These are phyloP conservation scores for Lochmaea capreae DNA, from an alignment of 2,888 invertebrate species.

Conservation along the genomic window DNA sequence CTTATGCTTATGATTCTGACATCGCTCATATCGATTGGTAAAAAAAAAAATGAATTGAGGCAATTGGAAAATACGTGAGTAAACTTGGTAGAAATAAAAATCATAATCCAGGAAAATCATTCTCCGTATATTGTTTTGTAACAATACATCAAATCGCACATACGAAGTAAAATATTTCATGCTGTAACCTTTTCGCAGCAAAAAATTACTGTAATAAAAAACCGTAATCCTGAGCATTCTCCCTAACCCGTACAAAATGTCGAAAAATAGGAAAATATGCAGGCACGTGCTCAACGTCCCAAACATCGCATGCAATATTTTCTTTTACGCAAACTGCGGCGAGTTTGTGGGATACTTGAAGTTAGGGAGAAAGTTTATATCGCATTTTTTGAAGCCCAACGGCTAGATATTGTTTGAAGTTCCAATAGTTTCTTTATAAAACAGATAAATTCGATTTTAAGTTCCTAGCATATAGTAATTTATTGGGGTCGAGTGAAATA, in stretches of 20 bases:
- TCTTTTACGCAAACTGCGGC: slow-evolving; percentile 9
- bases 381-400: slow-evolving; percentile 17
- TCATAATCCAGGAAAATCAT: too few relatives aligned
- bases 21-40: too few relatives aligned
- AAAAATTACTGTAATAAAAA: slow-evolving; percentile 23
- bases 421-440: not conserved
- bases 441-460: not conserved
- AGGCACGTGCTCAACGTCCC: slow-evolving; percentile 22
- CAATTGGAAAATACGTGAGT: too few relatives aligned
- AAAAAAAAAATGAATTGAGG: too few relatives aligned
- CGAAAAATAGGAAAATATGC: slow-evolving; percentile 26
- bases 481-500: too few relatives aligned
- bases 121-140: not conserved
- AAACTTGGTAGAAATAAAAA: too few relatives aligned
- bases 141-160: not conserved
- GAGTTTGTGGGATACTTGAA: slow-evolving; percentile 11
- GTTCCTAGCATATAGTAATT: too few relatives aligned
- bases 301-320: slow-evolving; percentile 15
- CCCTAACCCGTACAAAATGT: slow-evolving; percentile 18
- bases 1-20: too few relatives aligned
- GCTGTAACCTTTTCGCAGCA: not conserved
- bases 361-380: slow-evolving; percentile 26
- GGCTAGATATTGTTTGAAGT: slow-evolving; percentile 19
- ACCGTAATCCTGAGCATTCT: slow-evolving; percentile 16
- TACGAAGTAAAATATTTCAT: not conserved